phyloP scores from a whole-genome alignment of 2,888 invertebrate genomes.

The Thera obeliscata region DNA sequence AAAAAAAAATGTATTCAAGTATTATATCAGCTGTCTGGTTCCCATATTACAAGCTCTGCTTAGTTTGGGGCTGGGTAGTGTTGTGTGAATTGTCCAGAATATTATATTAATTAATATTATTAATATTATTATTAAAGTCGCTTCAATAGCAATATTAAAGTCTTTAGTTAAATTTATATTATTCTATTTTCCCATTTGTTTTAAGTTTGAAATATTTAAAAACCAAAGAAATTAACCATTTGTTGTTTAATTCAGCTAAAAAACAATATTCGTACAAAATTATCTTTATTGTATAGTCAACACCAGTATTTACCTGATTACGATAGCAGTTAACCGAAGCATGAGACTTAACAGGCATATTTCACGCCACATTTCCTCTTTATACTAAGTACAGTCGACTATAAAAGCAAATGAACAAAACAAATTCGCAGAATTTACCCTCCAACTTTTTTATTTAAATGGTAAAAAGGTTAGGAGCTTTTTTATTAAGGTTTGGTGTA shows the following conservation, averaged over 20 bases:
- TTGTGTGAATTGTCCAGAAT: no score
- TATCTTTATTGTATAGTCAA: not conserved
- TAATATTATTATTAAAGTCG: no score
- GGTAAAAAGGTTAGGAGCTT: not conserved
- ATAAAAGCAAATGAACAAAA: not conserved
- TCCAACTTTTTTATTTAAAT: not conserved
- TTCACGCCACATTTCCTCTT: slow-evolving; percentile 15
- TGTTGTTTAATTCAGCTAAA: not conserved
- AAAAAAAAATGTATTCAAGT: no score
- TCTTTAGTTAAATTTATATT: no score
- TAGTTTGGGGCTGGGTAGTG: no score
- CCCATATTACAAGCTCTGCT: no score
- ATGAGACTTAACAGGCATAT: slow-evolving; percentile 14
- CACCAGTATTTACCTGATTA: slow-evolving; percentile 12
- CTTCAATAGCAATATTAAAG: no score
- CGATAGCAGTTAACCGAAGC: slow-evolving; percentile 8
- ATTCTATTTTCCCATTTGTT: no score
- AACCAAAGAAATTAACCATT: no score
- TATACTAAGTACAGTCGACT: slow-evolving; percentile 7
- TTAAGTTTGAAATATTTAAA: no score
- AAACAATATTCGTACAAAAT: not conserved
- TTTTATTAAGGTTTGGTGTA: not conserved
- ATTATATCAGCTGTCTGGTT: no score
- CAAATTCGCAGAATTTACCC: not conserved
- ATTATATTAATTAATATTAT: no score